Percentiles rank a stretch among this genome's conserved stretches.
Conservation (phyloP, 2,113 vertebrate genomes). For the Crotalus tigris region DNA sequence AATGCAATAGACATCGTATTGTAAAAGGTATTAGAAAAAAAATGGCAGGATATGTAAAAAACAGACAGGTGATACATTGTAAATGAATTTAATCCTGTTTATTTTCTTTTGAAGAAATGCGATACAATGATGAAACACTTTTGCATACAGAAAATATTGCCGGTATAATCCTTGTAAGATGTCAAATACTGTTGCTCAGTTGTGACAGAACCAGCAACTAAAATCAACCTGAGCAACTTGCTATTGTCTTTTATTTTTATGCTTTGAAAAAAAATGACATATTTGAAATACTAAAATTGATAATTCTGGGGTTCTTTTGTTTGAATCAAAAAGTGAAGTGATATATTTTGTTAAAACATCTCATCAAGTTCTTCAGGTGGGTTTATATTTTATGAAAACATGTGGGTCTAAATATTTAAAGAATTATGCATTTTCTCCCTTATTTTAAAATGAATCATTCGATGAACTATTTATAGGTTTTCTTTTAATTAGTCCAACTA, state of each 20-base stretch:
- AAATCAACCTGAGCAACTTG: neutral
- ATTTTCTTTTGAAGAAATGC: neutral
- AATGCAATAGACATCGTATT: neutral
- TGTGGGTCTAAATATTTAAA: conserved; percentile 9
- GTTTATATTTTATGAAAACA: neutral
- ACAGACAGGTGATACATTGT: neutral
- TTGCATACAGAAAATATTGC: neutral
- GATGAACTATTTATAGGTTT: conserved; percentile 1
- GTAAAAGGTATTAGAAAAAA: neutral
- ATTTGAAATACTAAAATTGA: neutral
- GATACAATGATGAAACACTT: neutral
- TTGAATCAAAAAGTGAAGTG: neutral
- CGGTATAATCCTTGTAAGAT: neutral
- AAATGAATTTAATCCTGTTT: neutral
- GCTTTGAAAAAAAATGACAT: neutral
- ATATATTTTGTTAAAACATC: neutral
- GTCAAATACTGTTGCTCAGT: neutral
- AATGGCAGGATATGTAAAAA: neutral
- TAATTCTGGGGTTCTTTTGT: neutral
- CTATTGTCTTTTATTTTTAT: conserved; percentile 2
- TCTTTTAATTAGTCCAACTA: neutral
- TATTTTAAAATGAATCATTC: neutral
- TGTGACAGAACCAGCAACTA: neutral
- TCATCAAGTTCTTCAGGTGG: neutral
- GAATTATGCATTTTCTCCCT: neutral